phyloP scores from a whole-genome alignment of 2,113 vertebrate species.

The Erythrolamprus reginae region DNA sequence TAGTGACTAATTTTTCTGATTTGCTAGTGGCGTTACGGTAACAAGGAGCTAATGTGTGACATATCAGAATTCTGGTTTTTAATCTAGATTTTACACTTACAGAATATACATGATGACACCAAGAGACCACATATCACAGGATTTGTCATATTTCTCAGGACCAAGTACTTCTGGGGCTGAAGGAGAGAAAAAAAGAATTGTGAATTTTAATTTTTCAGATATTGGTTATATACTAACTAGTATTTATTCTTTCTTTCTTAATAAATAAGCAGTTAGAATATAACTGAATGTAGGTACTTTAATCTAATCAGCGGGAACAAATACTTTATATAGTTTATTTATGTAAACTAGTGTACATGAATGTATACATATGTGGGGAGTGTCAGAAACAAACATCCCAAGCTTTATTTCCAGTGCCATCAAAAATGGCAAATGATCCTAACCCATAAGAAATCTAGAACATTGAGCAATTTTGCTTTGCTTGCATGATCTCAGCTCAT shows the following conservation, averaged over 20 bases:
- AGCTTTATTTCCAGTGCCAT: background rate
- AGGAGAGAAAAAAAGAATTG: slow-evolving; percentile 26
- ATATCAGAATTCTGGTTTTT: background rate
- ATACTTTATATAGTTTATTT: background rate
- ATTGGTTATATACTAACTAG: background rate
- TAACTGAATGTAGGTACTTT: slow-evolving; percentile 1
- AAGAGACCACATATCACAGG: slow-evolving; percentile 99
- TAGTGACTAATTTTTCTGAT: background rate
- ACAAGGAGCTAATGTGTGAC: background rate
- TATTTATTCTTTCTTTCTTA: background rate
- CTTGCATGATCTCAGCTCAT: background rate
- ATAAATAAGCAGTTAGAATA: background rate
- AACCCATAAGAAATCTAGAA: background rate
- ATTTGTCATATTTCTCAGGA: slow-evolving; percentile 98
- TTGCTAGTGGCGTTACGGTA: background rate
- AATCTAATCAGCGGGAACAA: slow-evolving; percentile 27
- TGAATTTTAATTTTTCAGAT: slow-evolving; percentile 1
- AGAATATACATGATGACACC: slow-evolving; percentile 99
- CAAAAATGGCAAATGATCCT: background rate
- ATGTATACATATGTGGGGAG: background rate
- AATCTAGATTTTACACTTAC: slow-evolving; percentile 75
- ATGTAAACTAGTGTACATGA: background rate
- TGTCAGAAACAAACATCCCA: background rate
- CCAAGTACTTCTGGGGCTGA: slow-evolving; percentile 95
- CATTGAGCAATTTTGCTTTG: background rate